A percentile compares a stretch with the other conserved stretches of the same genome.
Evolutionary conservation across 1,140 invertebrate species (phyloP).

Genomic region (Eulimnadia texana): DNA sequence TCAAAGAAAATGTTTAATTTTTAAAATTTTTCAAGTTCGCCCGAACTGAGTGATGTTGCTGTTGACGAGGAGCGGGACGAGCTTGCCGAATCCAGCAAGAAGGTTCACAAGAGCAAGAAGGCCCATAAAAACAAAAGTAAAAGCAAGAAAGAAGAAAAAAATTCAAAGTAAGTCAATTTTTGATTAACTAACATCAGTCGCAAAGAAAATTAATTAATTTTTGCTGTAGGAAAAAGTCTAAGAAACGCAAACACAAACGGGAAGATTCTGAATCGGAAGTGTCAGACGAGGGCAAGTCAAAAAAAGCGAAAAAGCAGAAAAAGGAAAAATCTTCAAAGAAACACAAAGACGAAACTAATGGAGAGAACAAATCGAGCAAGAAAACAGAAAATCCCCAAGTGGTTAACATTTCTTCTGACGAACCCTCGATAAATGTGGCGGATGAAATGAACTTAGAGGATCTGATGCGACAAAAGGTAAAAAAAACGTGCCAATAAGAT

Average conservation of each 20-base stretch:
- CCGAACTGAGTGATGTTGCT: conserved; percentile 4
- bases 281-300: neutral
- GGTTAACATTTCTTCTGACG: neutral
- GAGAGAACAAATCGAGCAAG: neutral
- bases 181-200: neutral
- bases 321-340: conserved; percentile 2
- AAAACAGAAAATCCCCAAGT: neutral
- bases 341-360: conserved; percentile 5
- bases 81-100: neutral
- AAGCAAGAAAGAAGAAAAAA: conserved; percentile 8
- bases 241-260: conserved; percentile 11
- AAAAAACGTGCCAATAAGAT: too few relatives aligned
- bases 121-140: conserved; percentile 10
- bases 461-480: conserved; percentile 73
- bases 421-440: conserved; percentile 29
- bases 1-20: too few relatives aligned
- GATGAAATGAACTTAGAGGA: conserved; percentile 77
- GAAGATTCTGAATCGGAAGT: conserved; percentile 6
- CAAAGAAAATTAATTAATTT: neutral
- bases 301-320: conserved; percentile 1
- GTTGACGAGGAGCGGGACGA: conserved; percentile 3
- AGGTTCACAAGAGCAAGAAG: conserved; percentile 12
- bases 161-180: neutral
- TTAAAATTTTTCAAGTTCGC: neutral
- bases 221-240: neutral